These are phyloP conservation scores for Hydra vulgaris DNA, from an alignment of 30 jellyfish, hydroid and myxozoan species.

Conservation along the genomic window DNA sequence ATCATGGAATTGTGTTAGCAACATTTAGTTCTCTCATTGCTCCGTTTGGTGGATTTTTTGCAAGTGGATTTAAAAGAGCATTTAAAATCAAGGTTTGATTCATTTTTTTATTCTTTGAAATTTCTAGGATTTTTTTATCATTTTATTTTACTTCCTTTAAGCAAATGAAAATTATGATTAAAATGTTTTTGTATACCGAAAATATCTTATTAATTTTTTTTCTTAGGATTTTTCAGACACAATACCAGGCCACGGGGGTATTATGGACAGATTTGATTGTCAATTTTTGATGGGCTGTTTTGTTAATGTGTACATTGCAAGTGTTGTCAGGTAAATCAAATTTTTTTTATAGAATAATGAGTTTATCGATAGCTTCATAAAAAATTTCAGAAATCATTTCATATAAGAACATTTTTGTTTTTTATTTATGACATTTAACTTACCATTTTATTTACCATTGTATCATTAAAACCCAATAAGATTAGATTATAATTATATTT, in stretches of 20 bases:
- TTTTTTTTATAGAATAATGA: background rate
- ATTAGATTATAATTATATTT: too few species aligned
- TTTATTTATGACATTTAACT: too few species aligned
- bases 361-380: too few species aligned
- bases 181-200: too few species aligned
- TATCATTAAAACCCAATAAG: too few species aligned
- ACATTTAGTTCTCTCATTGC: conserved; percentile 85
- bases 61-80: conserved; percentile 99
- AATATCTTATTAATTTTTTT: background rate
- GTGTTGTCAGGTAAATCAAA: conserved; percentile 71
- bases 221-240: conserved; percentile 91
- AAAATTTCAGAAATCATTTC: too few species aligned
- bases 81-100: conserved; percentile 76
- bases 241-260: conserved; percentile 99
- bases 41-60: conserved; percentile 99
- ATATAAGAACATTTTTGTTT: too few species aligned
- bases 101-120: background rate
- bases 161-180: too few species aligned
- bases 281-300: conserved; percentile 84
- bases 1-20: conserved; percentile 88
- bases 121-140: too few species aligned
- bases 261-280: conserved; percentile 94
- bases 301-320: conserved; percentile 85
- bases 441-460: too few species aligned
- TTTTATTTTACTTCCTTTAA: too few species aligned